phyloP scores from a whole-genome alignment of 2,113 vertebrate species.

The Smithornis capensis region DNA sequence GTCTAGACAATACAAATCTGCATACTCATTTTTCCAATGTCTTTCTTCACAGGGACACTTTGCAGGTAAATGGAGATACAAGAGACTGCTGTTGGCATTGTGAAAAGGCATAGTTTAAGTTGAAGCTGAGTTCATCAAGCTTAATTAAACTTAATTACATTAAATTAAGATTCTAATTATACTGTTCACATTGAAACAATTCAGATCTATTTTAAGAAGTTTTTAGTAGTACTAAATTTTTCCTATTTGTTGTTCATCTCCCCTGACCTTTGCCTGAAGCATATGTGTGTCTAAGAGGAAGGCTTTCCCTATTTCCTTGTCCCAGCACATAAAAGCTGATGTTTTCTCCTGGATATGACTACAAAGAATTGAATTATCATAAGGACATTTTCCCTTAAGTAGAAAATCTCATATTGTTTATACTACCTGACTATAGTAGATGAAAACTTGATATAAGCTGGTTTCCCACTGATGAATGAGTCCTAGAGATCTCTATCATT shows the following conservation, averaged over 20 bases:
- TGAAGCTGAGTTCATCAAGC: neutral
- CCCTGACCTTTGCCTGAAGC: neutral
- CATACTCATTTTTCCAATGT: neutral
- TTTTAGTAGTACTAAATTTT: neutral
- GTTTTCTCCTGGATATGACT: neutral
- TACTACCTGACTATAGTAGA: neutral
- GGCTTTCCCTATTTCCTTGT: neutral
- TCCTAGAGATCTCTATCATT: neutral
- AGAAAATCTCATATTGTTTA: neutral
- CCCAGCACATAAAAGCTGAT: neutral
- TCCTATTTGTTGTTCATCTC: neutral
- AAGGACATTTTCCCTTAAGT: neutral
- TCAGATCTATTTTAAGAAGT: neutral
- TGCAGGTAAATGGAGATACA: neutral
- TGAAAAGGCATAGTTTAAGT: neutral
- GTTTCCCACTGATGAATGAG: neutral
- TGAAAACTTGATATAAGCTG: neutral
- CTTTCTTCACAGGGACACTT: fast-evolving
- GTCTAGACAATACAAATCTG: neutral
- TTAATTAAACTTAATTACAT: neutral
- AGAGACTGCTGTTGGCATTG: neutral
- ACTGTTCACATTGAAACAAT: neutral
- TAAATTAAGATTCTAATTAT: neutral
- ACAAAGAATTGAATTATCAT: neutral
- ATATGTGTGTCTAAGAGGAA: neutral